These are phyloP conservation scores for Corvus cornix DNA, from an alignment of 2,113 vertebrate genomes.

Conservation along the genomic window DNA sequence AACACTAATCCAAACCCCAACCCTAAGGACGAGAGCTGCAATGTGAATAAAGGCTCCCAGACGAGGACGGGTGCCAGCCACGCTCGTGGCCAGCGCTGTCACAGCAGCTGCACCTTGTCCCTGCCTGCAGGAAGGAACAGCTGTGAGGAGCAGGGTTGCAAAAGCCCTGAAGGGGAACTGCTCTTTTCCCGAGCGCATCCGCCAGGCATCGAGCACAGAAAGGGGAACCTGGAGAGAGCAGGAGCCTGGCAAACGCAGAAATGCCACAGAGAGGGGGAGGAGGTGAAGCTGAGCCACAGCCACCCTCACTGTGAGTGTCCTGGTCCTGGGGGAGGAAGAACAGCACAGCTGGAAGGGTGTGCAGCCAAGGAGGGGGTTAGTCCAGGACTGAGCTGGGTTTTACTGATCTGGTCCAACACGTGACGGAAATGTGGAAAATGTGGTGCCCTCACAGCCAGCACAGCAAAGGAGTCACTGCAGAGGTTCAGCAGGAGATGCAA, in stretches of 20 bases:
- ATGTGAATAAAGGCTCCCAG: background rate
- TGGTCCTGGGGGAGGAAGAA: background rate
- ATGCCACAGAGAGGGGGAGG: background rate
- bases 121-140: background rate
- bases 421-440: background rate
- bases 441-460: rapidly evolving
- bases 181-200: background rate
- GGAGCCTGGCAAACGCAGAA: background rate
- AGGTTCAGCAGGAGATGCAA: background rate
- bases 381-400: background rate
- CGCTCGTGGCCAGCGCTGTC: rapidly evolving
- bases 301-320: background rate
- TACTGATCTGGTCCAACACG: rapidly evolving
- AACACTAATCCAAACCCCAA: background rate
- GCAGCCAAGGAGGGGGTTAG: background rate
- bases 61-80: background rate
- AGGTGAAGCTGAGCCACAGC: background rate
- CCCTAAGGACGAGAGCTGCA: background rate
- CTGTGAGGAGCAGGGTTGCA: background rate
- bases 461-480: rapidly evolving
- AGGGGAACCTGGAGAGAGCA: background rate
- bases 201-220: background rate
- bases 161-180: conserved; percentile 13
- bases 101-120: background rate
- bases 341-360: background rate